Percentiles rank a stretch among this genome's conserved stretches.
phyloP scores from a whole-genome alignment of 2,113 vertebrate species.

The Sporophila hypoxantha region DNA sequence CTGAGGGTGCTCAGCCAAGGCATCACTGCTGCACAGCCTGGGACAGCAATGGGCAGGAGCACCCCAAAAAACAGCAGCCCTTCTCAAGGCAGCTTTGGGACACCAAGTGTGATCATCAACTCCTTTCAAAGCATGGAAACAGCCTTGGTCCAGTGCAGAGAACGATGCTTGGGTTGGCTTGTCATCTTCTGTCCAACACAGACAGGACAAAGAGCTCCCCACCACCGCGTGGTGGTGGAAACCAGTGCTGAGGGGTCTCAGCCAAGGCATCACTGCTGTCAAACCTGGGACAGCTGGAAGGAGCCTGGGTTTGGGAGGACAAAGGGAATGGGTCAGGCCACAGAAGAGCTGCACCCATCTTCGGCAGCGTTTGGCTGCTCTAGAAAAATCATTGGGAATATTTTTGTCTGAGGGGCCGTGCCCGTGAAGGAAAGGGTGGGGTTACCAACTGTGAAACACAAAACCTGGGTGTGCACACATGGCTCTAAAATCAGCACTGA shows the following conservation, averaged over 20 bases:
- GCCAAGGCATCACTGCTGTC: rapidly evolving
- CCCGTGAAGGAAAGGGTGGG: not conserved
- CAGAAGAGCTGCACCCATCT: not conserved
- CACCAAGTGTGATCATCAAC: not conserved
- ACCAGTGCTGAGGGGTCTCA: not conserved
- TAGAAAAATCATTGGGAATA: not conserved
- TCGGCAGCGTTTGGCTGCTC: not conserved
- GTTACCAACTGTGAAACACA: not conserved
- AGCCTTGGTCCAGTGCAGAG: not conserved
- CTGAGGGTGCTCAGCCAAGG: not conserved
- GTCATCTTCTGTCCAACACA: rapidly evolving
- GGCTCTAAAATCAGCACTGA: not conserved
- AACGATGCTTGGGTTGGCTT: not conserved
- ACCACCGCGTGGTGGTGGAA: rapidly evolving
- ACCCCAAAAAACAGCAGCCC: not conserved
- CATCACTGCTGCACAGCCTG: rapidly evolving
- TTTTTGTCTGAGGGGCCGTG: not conserved
- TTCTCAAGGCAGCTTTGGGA: not conserved
- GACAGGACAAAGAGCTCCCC: not conserved
- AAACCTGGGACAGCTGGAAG: not conserved
- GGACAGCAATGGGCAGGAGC: not conserved
- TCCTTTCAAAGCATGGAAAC: not conserved
- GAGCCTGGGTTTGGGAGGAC: not conserved
- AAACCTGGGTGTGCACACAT: not conserved
- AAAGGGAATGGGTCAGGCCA: not conserved